Base-by-base conservation (phyloP, 2,888 invertebrate genomes). In the Pasiphila rectangulata region DNA sequence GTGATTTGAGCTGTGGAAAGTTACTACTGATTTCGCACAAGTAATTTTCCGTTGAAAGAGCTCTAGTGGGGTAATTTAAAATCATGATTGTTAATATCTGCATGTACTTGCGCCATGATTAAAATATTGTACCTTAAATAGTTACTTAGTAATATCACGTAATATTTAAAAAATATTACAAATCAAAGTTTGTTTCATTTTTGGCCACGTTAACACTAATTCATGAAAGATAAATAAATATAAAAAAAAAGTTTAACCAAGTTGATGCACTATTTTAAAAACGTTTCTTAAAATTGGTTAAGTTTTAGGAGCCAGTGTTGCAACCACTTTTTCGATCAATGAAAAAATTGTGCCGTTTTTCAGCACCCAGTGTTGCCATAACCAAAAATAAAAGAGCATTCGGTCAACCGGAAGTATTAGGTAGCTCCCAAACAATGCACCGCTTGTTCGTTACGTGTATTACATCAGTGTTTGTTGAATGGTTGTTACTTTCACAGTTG, bases 401-500 rank as follows among this genome's bases (percentile, higher is more conserved):
- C 10, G 16, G 24, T 10, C 20, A 34, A 43, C 43, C 34, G 41
- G 41, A 42, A 38, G 24, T 16, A 23, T 35, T 43, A 10, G 13
- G 36, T 12, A 24, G 32, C 35, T 12, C 42, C 24, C 21, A 10
- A 19, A 30, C 29, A 39, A 39, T 35, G 30, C 38, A 29, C 36
- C n/a, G 10, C 24, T 29, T 39, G 35, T 40, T 34, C 10, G 30
- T 44, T 32, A 32, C 39, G 27, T 32, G 30, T 40, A 49, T 41
- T 37, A 37, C 49, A 30, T 44, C 40, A 49, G 19, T 35, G 39
- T 30, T 40, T 35, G 47, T 40, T 36, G 37, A 42, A 48, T 55
- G 47, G 57, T 63, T 60, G 50, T 55, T 53, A 70, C 72, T 72
- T 75, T 72, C 69, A 63, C 69, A 69, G 62, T 54, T 67, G 62